Base-by-base conservation (phyloP, 92 coral and sea anemone genomes). In the Porites evermanni region DNA sequence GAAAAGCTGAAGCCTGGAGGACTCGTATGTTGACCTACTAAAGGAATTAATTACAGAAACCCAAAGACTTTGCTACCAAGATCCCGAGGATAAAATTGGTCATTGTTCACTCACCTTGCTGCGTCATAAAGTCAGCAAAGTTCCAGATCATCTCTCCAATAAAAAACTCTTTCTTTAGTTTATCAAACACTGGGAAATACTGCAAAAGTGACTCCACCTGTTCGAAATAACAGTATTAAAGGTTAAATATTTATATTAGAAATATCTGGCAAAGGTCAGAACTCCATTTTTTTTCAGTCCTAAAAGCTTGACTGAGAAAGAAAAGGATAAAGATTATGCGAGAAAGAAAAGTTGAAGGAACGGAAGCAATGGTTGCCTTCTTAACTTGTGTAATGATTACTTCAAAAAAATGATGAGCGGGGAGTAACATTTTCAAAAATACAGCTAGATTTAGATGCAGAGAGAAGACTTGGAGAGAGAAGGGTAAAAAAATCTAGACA, bases 141-240 rank as follows among this genome's bases (percentile, higher is more conserved):
- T 97, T 97, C 99, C 99, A 97, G 78, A 97, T 95, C 94, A 97
- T 91, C 87, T 97, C 99, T 5, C 99, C 99, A n/a, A 97, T 89
- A 59, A 97, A 85, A 84, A 97, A 97, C 12, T 92, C 93, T 53
- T 93, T 92, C 74, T 93, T 94, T 53, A 97, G 92, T 86, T 93
- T 92, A 81, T 97, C 99, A 75, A 95, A 97, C 64, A 97, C 97
- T 13, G 99, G 99, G 75, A 97, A 97, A 75, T 97, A 97, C 67
- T 93, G 99, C 67, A 91, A 91, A 6, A 97, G 78, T 9, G 99
- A 87, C 66, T 91, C 99, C 47, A 97, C 98, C 99, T 97, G 44
- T 8, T 53, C 1, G 23, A 56, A 4, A 2, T 19, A 21, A n/a
- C 17, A 53, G 23, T 3, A 52, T 51, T 7, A 50, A 17, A 73